Percentiles rank a stretch among this genome's conserved stretches.
These are phyloP conservation scores for Odobenus rosmarus DNA, from an alignment of 2,113 vertebrate species.

Conservation along the genomic window DNA sequence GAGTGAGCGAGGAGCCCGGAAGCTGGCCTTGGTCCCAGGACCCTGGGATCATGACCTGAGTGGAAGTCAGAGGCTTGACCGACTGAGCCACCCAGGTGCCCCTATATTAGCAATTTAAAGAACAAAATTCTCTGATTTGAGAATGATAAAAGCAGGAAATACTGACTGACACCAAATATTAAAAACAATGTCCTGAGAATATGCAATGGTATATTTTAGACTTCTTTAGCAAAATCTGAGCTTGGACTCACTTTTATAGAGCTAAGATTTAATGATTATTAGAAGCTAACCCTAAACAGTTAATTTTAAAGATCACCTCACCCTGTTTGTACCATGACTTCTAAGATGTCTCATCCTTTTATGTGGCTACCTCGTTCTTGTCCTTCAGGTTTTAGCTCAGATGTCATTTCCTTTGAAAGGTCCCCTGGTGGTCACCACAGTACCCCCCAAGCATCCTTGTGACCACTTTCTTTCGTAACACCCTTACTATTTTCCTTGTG, in stretches of 20 bases:
- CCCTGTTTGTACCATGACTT: not conserved
- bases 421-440: not conserved
- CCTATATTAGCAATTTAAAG: not conserved
- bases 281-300: not conserved
- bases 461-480: not conserved
- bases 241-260: not conserved
- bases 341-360: not conserved
- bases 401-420: not conserved
- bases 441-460: no score
- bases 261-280: not conserved
- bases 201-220: not conserved
- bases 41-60: not conserved
- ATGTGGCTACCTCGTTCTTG: not conserved
- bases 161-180: not conserved
- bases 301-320: not conserved
- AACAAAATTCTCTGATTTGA: constrained; percentile 32
- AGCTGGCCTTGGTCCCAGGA: not conserved
- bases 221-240: not conserved
- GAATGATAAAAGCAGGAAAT: not conserved
- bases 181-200: not conserved
- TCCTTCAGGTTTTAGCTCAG: not conserved
- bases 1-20: not conserved
- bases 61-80: not conserved
- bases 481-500: not conserved
- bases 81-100: not conserved